Evolutionary conservation across 2,888 invertebrate species (phyloP), one percentile per base, ranked within the genome.

Genomic region (Eupithecia subumbrata): DNA sequence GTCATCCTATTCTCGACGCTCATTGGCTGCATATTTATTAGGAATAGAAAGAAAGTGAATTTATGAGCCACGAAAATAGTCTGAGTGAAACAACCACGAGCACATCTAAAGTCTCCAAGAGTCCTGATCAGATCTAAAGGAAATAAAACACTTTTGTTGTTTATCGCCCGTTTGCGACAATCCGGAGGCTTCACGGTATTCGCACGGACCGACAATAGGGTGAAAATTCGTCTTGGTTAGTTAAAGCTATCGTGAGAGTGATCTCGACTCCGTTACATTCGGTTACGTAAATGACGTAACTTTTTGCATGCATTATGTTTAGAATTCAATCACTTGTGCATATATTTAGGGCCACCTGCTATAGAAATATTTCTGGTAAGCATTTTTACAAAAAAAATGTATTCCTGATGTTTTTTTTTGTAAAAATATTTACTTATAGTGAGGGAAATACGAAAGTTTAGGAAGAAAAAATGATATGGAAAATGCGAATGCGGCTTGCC

Each of bases 201-300:
- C 94, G 89, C 94, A 93, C 91, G 89, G 85, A 71, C 88, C 83
- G 86, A 95, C 94, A 94, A 94, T 94, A 85, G 89, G 91, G 94
- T 93, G 95, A 95, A 95, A 95, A 95, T 94, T 93, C 88, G 91
- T 87, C 84, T 88, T 82, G 87, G 87, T 89, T 90, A 91, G 92
- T 93, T 92, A 89, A 84, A 88, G 82, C 81, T 89, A 90, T 90
- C 90, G 86, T 89, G 87, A 87, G 89, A 90, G 88, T 85, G 82
- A 89, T 91, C 90, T 88, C 83, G 88, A 90, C 89, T 88, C 83
- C 88, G 87, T 91, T 90, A 87, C 88, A 83, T 84, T 79, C 84
- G 80, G 80, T 91, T 88, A 84, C 85, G 88, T 91, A 91, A 92
- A 81, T 79, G 76, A 81, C 77, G 81, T 83, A 83, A 83, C 84